Conservation (phyloP, 2,888 invertebrate genomes). For the Augochlorella aurata region DNA sequence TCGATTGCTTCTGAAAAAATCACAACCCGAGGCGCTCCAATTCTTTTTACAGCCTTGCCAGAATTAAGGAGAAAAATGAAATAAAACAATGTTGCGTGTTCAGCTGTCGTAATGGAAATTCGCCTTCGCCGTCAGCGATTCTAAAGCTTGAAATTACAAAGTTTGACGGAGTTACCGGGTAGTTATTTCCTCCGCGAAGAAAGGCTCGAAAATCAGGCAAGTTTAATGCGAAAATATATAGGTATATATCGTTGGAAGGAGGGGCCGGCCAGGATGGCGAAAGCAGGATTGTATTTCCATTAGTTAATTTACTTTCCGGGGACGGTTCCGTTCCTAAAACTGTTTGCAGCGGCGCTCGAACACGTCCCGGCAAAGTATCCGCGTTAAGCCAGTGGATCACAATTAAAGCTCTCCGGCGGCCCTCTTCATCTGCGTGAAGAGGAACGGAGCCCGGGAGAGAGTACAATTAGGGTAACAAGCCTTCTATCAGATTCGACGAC, state of each 20-base stretch:
- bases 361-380: slow-evolving; percentile 62
- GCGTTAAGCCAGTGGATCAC: slow-evolving; percentile 62
- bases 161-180: neutral
- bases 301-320: slow-evolving; percentile 65
- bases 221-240: slow-evolving; percentile 20
- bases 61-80: neutral
- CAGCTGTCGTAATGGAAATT: slow-evolving; percentile 5
- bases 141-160: neutral
- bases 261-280: slow-evolving; percentile 29
- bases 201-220: slow-evolving; percentile 15
- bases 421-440: slow-evolving; percentile 35
- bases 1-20: neutral
- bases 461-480: slow-evolving; percentile 52
- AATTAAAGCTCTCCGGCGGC: slow-evolving; percentile 63
- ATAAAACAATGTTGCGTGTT: neutral
- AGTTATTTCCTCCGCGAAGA: neutral
- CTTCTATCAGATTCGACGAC: slow-evolving; percentile 47
- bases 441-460: slow-evolving; percentile 9
- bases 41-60: neutral
- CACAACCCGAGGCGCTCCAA: neutral
- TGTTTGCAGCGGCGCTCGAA: slow-evolving; percentile 58
- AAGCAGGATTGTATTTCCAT: slow-evolving; percentile 66
- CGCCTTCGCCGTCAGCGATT: neutral
- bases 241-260: slow-evolving; percentile 21
- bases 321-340: slow-evolving; percentile 52